Evolutionary conservation across 2,888 invertebrate genomes (phyloP), one percentile per base, ranked within the genome.

Genomic region (Leucozona laternaria): DNA sequence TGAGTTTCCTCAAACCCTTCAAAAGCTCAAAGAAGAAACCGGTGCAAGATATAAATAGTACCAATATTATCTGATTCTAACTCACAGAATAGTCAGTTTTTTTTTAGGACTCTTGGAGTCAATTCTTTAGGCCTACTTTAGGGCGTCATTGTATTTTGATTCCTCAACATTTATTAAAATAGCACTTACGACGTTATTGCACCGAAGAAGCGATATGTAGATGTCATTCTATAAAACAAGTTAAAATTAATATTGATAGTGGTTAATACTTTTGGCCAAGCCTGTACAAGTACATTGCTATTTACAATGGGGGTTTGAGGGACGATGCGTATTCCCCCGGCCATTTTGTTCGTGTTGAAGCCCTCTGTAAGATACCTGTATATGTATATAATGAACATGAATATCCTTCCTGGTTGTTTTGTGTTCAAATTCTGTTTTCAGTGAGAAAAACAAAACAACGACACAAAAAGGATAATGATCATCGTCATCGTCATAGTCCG

Each of bases 351-450:
- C 11, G 8, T 31, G 48, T 17, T 50, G 11, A 7, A 48, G 11
- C 8, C 22, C 13, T 37, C 10, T 53, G 58, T 84, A 57, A 70
- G 37, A 53, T 72, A n/a, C n/a, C n/a, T n/a, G n/a, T n/a, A n/a
- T n/a, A n/a, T n/a, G n/a, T n/a, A 31, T 31, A 70, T 79, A 76
- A 84, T 76, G 80, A 84, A 84, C 80, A 66, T 57, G 57, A 84
- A 76, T 22, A 84, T 76, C 76, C 76, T 84, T 76, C 79, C 71
- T 76, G 66, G 17, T 20, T 48, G 71, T 40, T 76, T 71, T 79
- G 79, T 70, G 57, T 79, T 70, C 37, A 55, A 79, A 83, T 79
- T 70, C 53, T 75, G 75, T 37, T 48, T 64, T 66, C 25, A 43
- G 2, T n/a, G 43, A 45, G 10, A n/a, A 11, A 8, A 34, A 25